phyloP scores from a whole-genome alignment of 2,888 invertebrate genomes.

The Epicampocera succincta region DNA sequence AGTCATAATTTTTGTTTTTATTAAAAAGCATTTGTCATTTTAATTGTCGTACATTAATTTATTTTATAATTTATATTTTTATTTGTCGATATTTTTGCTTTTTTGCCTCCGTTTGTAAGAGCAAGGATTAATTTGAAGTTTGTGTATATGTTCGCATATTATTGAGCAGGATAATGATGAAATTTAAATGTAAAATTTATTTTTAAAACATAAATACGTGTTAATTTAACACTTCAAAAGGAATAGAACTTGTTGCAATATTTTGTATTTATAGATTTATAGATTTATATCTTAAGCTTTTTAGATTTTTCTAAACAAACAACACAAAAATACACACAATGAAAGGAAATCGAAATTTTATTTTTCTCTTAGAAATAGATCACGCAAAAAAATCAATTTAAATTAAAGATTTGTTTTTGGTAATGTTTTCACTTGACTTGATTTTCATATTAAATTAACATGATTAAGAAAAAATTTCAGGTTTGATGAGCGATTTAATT shows the following conservation, averaged over 20 bases:
- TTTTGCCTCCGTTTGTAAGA: slow-evolving; percentile 7
- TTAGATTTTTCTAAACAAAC: too few species aligned
- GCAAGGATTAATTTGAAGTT: slow-evolving; percentile 41
- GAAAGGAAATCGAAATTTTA: too few species aligned
- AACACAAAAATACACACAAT: too few species aligned
- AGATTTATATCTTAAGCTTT: too few species aligned
- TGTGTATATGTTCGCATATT: slow-evolving; percentile 11
- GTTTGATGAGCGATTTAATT: too few species aligned
- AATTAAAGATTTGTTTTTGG: too few species aligned
- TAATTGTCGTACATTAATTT: slow-evolving; percentile 61
- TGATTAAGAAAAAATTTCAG: too few species aligned
- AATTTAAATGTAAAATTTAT: background rate
- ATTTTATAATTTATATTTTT: slow-evolving; percentile 40
- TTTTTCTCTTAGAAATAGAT: too few species aligned
- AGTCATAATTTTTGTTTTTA: slow-evolving; percentile 46
- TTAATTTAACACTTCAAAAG: slow-evolving; percentile 18
- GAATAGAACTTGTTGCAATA: slow-evolving; percentile 45
- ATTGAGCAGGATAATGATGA: slow-evolving; percentile 5
- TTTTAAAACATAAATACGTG: slow-evolving; percentile 49
- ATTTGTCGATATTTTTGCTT: background rate
- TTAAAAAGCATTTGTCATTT: slow-evolving; percentile 63
- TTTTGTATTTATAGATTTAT: too few species aligned
- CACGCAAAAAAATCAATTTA: too few species aligned
- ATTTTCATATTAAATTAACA: too few species aligned
- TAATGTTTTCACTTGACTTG: too few species aligned